These are phyloP conservation scores for Albula goreensis DNA, from an alignment of 2,113 vertebrate species.

Conservation along the genomic window DNA sequence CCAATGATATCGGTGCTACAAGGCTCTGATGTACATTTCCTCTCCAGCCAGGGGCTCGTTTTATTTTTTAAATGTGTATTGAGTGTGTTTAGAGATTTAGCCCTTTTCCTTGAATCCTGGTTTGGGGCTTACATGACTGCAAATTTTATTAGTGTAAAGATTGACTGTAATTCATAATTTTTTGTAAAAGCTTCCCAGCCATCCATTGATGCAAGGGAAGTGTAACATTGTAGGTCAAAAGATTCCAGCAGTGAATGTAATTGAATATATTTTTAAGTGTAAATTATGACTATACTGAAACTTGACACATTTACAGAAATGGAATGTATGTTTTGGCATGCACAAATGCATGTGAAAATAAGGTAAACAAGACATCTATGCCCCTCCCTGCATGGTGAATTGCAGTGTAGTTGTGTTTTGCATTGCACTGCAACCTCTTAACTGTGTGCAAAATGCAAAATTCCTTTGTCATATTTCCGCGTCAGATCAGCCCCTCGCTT, in stretches of 20 bases:
- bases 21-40: not conserved
- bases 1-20: not conserved
- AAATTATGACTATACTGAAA: no score
- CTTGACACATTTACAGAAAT: no score
- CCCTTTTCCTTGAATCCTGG: not conserved
- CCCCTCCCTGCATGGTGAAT: not conserved
- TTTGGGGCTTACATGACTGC: not conserved
- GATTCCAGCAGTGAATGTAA: not conserved
- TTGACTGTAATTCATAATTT: not conserved
- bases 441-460: not conserved
- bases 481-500: not conserved
- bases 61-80: not conserved
- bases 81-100: no score
- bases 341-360: not conserved
- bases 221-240: not conserved
- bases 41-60: not conserved
- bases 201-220: not conserved
- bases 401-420: not conserved
- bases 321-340: not conserved
- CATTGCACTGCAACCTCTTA: not conserved
- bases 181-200: not conserved
- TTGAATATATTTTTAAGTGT: not conserved
- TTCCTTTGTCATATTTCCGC: not conserved
- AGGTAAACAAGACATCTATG: not conserved
- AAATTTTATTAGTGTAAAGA: not conserved